Conservation (phyloP, 2,113 vertebrate genomes). For the Illadopsis cleaveri region DNA sequence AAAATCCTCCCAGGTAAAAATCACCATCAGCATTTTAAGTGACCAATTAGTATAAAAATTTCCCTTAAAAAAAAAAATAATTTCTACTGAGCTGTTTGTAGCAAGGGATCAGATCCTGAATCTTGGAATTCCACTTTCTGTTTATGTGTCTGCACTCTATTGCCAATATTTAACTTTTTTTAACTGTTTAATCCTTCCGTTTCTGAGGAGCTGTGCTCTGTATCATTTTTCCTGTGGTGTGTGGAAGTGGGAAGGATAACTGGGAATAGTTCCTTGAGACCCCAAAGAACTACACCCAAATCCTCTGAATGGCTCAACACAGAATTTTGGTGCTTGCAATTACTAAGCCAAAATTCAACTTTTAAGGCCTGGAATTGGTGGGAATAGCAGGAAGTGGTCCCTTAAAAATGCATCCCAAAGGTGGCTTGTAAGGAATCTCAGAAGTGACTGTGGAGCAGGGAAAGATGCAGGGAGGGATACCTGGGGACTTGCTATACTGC, state of each 20-base stretch:
- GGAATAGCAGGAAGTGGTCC: not conserved
- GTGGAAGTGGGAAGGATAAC: not conserved
- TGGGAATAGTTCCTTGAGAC: not conserved
- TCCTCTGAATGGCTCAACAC: not conserved
- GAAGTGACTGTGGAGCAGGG: not conserved
- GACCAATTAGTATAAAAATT: not conserved
- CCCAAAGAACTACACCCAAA: not conserved
- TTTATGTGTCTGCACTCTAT: not conserved
- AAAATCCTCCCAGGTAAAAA: not conserved
- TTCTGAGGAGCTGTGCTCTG: not conserved
- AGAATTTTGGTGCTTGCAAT: not conserved
- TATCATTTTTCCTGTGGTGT: not conserved
- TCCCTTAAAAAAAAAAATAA: not conserved
- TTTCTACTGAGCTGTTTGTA: not conserved
- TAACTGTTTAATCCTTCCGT: not conserved
- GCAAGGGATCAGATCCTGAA: not conserved
- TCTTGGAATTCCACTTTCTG: not conserved
- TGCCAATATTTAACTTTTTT: not conserved
- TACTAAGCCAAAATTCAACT: not conserved
- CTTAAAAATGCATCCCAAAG: not conserved
- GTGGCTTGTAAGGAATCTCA: not conserved
- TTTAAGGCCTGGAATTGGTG: not conserved
- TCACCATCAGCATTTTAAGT: not conserved
- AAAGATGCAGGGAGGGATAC: not conserved
- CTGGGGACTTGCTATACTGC: not conserved